Evolutionary conservation across 1,140 invertebrate genomes (phyloP).

Genomic region (Muscidifurax raptorellus): DNA sequence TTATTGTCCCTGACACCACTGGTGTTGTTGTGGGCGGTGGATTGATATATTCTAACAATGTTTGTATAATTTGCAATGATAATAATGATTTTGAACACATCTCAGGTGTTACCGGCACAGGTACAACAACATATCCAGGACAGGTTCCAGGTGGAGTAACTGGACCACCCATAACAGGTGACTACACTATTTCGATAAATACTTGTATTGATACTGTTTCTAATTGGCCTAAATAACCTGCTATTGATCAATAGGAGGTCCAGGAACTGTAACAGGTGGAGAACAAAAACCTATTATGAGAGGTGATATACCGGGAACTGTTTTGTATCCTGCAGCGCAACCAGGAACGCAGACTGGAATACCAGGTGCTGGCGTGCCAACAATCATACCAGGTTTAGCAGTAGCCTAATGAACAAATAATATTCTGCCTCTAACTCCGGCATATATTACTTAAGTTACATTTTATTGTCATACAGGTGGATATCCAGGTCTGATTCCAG

Average conservation of each 20-base stretch:
- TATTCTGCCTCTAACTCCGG: too few relatives aligned
- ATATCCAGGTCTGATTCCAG: constrained; percentile 8
- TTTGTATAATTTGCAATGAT: neutral
- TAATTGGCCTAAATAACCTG: too few relatives aligned
- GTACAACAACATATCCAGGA: neutral
- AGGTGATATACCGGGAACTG: constrained; percentile 42
- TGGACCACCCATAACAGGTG: neutral
- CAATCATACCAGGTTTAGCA: constrained; percentile 17
- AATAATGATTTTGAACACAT: neutral
- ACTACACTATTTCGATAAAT: too few relatives aligned
- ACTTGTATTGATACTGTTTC: too few relatives aligned
- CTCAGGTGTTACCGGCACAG: neutral
- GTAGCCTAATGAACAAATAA: too few relatives aligned
- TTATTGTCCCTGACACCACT: too few relatives aligned
- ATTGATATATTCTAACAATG: neutral
- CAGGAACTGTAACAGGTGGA: neutral
- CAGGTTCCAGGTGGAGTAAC: neutral
- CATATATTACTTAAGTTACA: neutral
- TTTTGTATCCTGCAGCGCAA: constrained; percentile 37
- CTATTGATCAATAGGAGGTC: constrained; percentile 3
- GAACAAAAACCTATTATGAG: constrained; percentile 32
- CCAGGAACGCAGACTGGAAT: neutral
- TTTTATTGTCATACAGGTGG: neutral
- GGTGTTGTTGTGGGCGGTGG: too few relatives aligned
- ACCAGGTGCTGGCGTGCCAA: too few relatives aligned